Conservation (phyloP, 2,888 invertebrate genomes). For the Drosophila mettleri region DNA sequence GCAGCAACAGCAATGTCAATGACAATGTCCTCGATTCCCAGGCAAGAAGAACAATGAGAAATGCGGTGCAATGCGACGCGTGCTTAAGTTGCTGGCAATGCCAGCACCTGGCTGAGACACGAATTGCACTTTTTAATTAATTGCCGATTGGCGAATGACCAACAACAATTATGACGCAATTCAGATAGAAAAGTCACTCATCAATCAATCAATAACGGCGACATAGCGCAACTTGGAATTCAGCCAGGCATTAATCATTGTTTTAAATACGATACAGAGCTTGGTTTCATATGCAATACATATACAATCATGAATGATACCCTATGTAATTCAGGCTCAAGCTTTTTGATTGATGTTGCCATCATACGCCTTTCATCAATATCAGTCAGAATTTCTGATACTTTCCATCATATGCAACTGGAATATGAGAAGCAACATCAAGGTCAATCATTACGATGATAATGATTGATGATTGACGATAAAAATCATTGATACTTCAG, state of each 20-base stretch:
- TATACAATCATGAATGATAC: neutral
- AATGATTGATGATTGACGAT: neutral
- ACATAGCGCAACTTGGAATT: neutral
- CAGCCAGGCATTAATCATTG: neutral
- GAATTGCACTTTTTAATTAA: slow-evolving; percentile 13
- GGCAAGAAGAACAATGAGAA: slow-evolving; percentile 10
- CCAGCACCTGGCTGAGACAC: slow-evolving; percentile 5
- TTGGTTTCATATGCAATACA: too few relatives aligned
- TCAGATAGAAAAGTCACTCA: neutral
- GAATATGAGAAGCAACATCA: neutral
- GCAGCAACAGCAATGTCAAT: slow-evolving; percentile 19
- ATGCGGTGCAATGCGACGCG: slow-evolving; percentile 27
- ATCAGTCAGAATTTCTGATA: neutral
- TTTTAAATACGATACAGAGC: neutral
- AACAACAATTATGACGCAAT: neutral
- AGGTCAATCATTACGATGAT: neutral
- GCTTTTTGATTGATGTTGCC: neutral
- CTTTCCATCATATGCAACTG: neutral
- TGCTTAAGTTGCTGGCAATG: slow-evolving; percentile 25
- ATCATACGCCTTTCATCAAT: neutral
- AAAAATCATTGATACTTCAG: too few relatives aligned
- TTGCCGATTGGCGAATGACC: slow-evolving; percentile 2
- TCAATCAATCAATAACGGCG: slow-evolving; percentile 5
- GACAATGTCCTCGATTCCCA: slow-evolving; percentile 1
- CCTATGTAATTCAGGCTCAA: neutral